A percentile compares a stretch with the other conserved stretches of the same genome.
Conservation (phyloP, 2,888 invertebrate genomes). For the Aphidoletes aphidimyza region DNA sequence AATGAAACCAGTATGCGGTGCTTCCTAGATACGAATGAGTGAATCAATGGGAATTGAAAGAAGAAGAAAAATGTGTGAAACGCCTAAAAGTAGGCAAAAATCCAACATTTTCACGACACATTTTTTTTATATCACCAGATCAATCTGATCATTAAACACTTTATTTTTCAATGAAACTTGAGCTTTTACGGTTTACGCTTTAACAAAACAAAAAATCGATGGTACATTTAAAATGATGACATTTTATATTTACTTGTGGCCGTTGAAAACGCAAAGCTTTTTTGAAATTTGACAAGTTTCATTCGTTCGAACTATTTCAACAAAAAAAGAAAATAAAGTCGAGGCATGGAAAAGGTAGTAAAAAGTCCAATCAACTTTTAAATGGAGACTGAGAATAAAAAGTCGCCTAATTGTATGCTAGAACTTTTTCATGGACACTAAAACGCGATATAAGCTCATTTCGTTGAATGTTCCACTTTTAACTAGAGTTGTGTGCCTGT, state of each 20-base stretch:
- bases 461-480: background rate
- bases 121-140: too few relatives aligned
- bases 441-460: background rate
- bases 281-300: too few relatives aligned
- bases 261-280: too few relatives aligned
- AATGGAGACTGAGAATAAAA: background rate
- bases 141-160: too few relatives aligned
- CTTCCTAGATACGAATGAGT: too few relatives aligned
- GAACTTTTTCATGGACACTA: background rate
- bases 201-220: background rate
- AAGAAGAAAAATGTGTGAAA: background rate
- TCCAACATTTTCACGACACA: too few relatives aligned
- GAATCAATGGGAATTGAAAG: background rate
- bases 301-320: too few relatives aligned
- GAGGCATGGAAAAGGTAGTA: too few relatives aligned
- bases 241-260: too few relatives aligned
- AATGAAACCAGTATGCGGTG: too few relatives aligned
- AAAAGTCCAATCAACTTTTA: background rate
- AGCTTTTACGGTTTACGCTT: background rate
- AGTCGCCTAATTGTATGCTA: background rate
- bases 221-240: too few relatives aligned
- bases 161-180: background rate
- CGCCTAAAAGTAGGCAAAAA: slow-evolving; percentile 22
- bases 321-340: background rate
- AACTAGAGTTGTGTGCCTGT: background rate